These are phyloP conservation scores for Corydoras sp. DNA, from an alignment of 2,113 vertebrate genomes.

Conservation along the genomic window DNA sequence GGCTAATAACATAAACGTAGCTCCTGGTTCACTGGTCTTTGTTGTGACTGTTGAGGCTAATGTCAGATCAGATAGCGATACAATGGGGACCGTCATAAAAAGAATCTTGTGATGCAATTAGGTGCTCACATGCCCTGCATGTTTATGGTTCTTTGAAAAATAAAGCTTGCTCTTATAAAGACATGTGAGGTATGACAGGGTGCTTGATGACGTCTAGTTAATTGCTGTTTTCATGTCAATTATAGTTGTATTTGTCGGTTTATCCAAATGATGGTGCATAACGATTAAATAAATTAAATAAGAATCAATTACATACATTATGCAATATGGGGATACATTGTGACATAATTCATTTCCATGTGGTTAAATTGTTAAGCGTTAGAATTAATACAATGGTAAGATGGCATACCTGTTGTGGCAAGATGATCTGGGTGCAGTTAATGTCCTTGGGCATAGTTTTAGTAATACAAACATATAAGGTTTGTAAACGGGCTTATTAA, in stretches of 20 bases:
- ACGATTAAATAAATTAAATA: neutral
- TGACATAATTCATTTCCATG: no score
- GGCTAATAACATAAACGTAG: slow-evolving; percentile 35
- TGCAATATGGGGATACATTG: neutral
- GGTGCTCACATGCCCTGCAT: slow-evolving; percentile 11
- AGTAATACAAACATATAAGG: no score
- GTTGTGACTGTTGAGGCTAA: slow-evolving; percentile 22
- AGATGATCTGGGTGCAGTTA: no score
- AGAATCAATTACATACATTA: neutral
- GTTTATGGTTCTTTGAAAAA: neutral
- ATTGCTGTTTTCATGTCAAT: neutral
- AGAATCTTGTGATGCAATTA: slow-evolving; percentile 28
- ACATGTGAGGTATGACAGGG: neutral
- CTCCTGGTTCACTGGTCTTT: slow-evolving; percentile 31
- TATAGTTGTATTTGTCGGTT: neutral
- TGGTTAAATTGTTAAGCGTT: no score
- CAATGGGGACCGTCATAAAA: slow-evolving; percentile 10
- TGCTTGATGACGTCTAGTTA: neutral
- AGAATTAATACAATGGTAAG: no score
- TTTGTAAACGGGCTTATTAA: no score
- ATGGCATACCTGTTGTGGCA: no score
- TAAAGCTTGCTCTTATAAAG: neutral
- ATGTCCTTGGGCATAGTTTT: no score
- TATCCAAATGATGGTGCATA: neutral
- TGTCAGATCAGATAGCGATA: slow-evolving; percentile 2